phyloP scores from a whole-genome alignment of 2,888 invertebrate species.

The Globia sparganii region DNA sequence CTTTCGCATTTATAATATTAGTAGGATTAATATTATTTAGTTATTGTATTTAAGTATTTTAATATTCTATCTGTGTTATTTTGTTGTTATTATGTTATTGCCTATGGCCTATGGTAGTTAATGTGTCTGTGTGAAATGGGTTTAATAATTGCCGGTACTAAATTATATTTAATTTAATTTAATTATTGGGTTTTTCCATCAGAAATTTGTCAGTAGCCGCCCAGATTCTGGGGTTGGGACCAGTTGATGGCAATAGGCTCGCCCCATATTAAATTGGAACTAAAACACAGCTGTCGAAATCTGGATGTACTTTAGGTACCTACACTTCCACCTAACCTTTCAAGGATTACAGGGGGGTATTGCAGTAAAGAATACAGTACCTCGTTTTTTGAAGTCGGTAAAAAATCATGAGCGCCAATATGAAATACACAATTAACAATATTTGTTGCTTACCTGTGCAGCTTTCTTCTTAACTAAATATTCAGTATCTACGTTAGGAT shows the following conservation, averaged over 20 bases:
- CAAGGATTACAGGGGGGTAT: not conserved
- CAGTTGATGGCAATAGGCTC: not conserved
- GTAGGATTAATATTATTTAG: too few species aligned
- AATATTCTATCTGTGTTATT: too few species aligned
- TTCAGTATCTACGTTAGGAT: constrained; percentile 95
- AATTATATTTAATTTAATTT: too few species aligned
- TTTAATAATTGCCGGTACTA: too few species aligned
- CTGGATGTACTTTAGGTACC: not conserved
- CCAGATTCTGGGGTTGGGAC: not conserved
- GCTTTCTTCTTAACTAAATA: constrained; percentile 94
- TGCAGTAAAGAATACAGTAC: not conserved
- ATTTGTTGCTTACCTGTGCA: constrained; percentile 90
- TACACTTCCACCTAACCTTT: not conserved
- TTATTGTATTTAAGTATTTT: too few species aligned
- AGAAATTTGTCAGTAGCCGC: not conserved
- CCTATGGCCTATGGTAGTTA: too few species aligned
- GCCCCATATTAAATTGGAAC: not conserved
- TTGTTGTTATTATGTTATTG: too few species aligned
- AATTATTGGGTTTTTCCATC: not conserved
- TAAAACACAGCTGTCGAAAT: not conserved
- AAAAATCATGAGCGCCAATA: too few species aligned
- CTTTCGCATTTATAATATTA: too few species aligned
- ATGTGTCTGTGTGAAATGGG: too few species aligned
- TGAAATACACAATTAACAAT: not conserved
- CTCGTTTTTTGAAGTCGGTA: too few species aligned